Percentiles rank a stretch among this genome's conserved stretches.
phyloP scores from a whole-genome alignment of 1,140 invertebrate genomes.

The Zaprionus camerounensis region DNA sequence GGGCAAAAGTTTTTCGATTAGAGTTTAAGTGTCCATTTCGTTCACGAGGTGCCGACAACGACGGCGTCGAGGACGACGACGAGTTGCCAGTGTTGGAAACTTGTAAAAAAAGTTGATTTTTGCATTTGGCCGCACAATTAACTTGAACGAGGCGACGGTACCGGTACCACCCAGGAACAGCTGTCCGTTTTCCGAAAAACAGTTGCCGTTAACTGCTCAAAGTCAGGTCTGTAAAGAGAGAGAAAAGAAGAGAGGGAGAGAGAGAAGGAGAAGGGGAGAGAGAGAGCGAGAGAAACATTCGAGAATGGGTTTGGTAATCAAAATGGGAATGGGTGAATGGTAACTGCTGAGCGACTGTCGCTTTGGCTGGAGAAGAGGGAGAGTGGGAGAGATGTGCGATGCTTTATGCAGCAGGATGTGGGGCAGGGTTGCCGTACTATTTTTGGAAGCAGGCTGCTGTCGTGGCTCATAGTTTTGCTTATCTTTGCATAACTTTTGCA shows the following conservation, averaged over 20 bases:
- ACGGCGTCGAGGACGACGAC: conserved; percentile 13
- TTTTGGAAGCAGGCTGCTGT: conserved; percentile 74
- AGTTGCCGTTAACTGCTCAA: conserved; percentile 28
- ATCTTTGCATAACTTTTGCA: conserved; percentile 83
- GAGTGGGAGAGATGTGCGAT: neutral
- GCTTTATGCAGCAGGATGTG: conserved; percentile 28
- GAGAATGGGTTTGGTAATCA: neutral
- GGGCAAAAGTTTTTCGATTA: conserved; percentile 82
- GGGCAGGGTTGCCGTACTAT: conserved; percentile 49
- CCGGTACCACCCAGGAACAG: conserved; percentile 48
- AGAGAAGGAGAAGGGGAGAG: neutral
- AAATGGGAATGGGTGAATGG: neutral
- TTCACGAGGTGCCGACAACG: conserved; percentile 74
- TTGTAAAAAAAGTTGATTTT: conserved; percentile 77
- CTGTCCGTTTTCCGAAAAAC: conserved; percentile 66
- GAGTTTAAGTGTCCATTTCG: conserved; percentile 81
- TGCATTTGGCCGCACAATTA: conserved; percentile 82
- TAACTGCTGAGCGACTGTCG: conserved; percentile 1
- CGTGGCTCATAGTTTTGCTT: conserved; percentile 82
- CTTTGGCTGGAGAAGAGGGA: neutral
- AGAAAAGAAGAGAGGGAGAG: neutral
- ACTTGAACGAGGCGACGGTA: conserved; percentile 69
- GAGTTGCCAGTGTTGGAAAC: conserved; percentile 33
- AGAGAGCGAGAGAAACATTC: too few species aligned
- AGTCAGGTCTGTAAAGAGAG: neutral